Conservation (phyloP, 2,888 invertebrate genomes). For the Sphinx pinastri region DNA sequence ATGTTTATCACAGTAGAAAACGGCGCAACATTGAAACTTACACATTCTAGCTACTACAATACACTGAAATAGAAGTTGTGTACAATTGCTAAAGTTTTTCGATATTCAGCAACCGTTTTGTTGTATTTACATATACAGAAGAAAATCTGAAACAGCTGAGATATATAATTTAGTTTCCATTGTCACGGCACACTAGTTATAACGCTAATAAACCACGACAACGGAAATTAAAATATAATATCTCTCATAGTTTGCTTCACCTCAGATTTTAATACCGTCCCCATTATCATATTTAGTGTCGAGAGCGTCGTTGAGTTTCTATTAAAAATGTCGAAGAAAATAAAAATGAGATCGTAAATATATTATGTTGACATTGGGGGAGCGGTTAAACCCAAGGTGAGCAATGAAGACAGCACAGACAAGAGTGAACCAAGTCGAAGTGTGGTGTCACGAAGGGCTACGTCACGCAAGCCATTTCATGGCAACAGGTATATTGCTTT, state of each 20-base stretch:
- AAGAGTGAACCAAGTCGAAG: slow-evolving; percentile 46
- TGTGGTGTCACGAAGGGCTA: slow-evolving; percentile 56
- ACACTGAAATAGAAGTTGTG: slow-evolving; percentile 16
- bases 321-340: slow-evolving; percentile 9
- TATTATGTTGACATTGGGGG: background rate
- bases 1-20: slow-evolving; percentile 24
- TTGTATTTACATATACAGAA: background rate
- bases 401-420: slow-evolving; percentile 54
- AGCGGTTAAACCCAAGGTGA: slow-evolving; percentile 50
- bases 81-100: slow-evolving; percentile 15
- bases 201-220: background rate
- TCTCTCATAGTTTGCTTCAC: slow-evolving; percentile 5
- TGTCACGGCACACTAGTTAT: background rate
- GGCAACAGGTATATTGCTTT: slow-evolving; percentile 42
- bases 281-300: slow-evolving; percentile 10
- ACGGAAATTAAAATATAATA: slow-evolving; percentile 24
- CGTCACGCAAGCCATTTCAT: slow-evolving; percentile 51
- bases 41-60: slow-evolving; percentile 21
- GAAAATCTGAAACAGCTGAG: background rate
- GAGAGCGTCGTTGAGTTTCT: background rate
- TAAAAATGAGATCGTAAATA: slow-evolving; percentile 7
- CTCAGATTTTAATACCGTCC: background rate
- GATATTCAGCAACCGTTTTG: background rate
- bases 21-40: slow-evolving; percentile 18
- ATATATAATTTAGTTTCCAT: background rate